These are phyloP conservation scores for Thysanoteuthis rhombus DNA, from an alignment of 2,888 invertebrate genomes.

Conservation along the genomic window DNA sequence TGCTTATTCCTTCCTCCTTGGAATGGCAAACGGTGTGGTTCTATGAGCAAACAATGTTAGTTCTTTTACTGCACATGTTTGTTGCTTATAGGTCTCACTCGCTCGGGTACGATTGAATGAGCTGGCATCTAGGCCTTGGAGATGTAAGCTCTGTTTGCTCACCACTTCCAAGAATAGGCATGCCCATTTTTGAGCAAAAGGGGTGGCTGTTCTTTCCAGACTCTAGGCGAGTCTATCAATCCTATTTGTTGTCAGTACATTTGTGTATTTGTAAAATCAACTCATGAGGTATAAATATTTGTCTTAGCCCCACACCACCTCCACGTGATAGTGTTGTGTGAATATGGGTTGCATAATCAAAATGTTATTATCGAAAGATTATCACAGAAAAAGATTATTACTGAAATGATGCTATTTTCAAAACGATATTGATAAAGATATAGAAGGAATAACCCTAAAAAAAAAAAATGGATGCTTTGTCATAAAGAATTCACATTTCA, in stretches of 20 bases:
- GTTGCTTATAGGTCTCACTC: neutral
- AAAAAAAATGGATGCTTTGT: too few species aligned
- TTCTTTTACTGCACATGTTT: neutral
- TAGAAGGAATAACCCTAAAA: neutral
- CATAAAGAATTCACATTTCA: too few species aligned
- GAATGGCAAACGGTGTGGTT: neutral
- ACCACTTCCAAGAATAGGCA: neutral
- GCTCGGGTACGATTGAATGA: neutral
- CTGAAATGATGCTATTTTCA: neutral
- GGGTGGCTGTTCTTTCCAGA: neutral
- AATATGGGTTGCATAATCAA: neutral
- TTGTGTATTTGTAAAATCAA: neutral
- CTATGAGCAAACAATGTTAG: neutral
- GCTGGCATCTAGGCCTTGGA: neutral
- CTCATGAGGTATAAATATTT: neutral
- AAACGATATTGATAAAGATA: neutral
- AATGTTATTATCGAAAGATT: neutral
- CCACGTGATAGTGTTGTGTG: neutral
- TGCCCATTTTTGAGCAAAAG: neutral
- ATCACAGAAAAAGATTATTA: neutral
- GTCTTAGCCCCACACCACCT: neutral
- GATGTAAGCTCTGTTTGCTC: neutral
- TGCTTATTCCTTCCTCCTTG: neutral
- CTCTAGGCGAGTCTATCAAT: neutral
- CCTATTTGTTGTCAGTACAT: neutral